phyloP scores from a whole-genome alignment of 2,113 vertebrate genomes.

The Mastomys natalensis region DNA sequence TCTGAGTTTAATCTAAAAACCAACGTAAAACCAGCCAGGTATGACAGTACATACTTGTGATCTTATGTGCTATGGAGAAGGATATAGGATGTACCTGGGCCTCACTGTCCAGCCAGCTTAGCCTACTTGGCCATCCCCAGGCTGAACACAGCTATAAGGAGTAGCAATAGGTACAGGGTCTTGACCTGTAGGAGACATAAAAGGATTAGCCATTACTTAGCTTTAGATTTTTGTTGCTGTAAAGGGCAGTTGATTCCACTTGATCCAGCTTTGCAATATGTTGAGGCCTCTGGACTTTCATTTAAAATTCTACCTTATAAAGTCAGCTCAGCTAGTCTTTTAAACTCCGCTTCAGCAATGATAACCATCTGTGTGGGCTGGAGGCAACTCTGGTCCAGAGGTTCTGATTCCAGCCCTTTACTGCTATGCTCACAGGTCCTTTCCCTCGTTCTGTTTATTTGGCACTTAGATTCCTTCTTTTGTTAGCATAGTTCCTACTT shows the following conservation, averaged over 20 bases:
- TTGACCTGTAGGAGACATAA: background rate
- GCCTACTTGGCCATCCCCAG: background rate
- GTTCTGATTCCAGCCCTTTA: background rate
- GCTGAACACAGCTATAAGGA: background rate
- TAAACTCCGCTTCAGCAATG: background rate
- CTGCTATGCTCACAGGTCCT: background rate
- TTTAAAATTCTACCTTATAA: background rate
- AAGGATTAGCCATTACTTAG: background rate
- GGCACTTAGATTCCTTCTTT: background rate
- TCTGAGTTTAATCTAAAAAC: background rate
- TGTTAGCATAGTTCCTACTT: conserved; percentile 16
- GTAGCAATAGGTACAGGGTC: background rate
- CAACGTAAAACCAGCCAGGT: too few relatives aligned
- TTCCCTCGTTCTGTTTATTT: background rate
- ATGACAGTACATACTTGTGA: background rate
- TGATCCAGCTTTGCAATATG: background rate
- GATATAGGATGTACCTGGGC: background rate
- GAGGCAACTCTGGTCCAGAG: background rate
- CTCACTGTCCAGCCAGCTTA: background rate
- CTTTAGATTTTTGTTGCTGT: background rate
- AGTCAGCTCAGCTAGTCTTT: background rate
- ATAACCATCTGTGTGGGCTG: background rate
- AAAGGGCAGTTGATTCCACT: background rate
- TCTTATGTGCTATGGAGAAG: too few relatives aligned
- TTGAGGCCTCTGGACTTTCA: background rate